These are phyloP conservation scores for Ryuthela nishihirai DNA, from an alignment of 2,888 invertebrate species.

Conservation along the genomic window DNA sequence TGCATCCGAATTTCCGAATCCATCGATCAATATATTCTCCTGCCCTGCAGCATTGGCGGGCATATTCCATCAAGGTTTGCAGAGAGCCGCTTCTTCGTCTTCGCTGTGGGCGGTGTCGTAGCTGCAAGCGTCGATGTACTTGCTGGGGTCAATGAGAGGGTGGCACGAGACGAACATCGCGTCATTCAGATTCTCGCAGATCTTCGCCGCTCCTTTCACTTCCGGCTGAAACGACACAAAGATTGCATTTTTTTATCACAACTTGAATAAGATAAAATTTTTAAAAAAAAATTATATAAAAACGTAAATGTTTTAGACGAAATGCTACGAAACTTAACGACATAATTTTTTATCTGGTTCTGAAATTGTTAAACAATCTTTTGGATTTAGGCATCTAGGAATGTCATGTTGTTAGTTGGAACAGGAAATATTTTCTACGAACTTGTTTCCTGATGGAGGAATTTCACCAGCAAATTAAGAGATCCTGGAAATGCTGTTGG, in stretches of 20 bases:
- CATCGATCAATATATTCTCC: constrained; percentile 69
- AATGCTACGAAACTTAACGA: no score
- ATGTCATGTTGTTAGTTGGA: no score
- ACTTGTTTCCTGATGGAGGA: no score
- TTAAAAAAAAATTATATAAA: no score
- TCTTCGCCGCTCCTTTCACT: background rate
- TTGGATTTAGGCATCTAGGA: no score
- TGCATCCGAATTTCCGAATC: constrained; percentile 63
- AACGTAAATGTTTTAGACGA: no score
- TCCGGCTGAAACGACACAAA: constrained; percentile 9
- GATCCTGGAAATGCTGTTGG: no score
- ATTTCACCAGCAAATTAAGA: no score
- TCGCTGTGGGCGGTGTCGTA: constrained; percentile 57
- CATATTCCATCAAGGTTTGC: constrained; percentile 68
- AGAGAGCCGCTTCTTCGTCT: constrained; percentile 57
- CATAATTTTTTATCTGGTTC: background rate
- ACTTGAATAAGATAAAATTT: background rate
- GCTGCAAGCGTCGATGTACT: constrained; percentile 66
- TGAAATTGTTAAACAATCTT: no score
- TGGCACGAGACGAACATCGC: constrained; percentile 26
- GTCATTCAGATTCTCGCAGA: constrained; percentile 12
- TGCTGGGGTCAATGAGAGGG: constrained; percentile 63
- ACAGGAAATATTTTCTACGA: no score
- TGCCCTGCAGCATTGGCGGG: constrained; percentile 63
- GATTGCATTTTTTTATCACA: background rate